Percentiles rank a stretch among this genome's conserved stretches.
phyloP scores from a whole-genome alignment of 2,888 invertebrate species.

The Ornithoptera alexandrae region DNA sequence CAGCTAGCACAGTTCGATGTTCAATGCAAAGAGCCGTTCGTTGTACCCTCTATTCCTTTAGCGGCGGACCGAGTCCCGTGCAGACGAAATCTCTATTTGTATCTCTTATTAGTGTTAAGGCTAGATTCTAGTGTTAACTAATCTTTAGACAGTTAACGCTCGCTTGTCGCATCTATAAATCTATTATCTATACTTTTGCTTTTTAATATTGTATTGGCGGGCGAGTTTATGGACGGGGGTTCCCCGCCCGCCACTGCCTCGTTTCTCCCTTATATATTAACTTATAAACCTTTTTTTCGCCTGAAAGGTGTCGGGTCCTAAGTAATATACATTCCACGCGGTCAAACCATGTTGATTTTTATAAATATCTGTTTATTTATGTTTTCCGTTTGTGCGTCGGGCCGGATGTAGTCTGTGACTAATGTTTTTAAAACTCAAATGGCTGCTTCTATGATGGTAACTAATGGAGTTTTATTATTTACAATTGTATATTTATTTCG shows the following conservation, averaged over 20 bases:
- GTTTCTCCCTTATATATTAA: slow-evolving; percentile 42
- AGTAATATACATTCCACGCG: slow-evolving; percentile 74
- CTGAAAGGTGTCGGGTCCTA: slow-evolving; percentile 78
- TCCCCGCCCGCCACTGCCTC: slow-evolving; percentile 35
- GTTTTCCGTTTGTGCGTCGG: slow-evolving; percentile 37
- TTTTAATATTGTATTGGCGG: slow-evolving; percentile 38
- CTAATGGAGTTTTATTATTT: slow-evolving; percentile 31
- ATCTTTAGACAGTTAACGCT: slow-evolving; percentile 70
- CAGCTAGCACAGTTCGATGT: too few species aligned
- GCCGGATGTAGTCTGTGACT: slow-evolving; percentile 69
- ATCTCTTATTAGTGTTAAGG: slow-evolving; percentile 70
- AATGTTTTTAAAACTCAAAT: slow-evolving; percentile 58
- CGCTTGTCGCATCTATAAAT: slow-evolving; percentile 61
- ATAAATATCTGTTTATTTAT: slow-evolving; percentile 34
- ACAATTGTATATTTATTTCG: slow-evolving; percentile 30
- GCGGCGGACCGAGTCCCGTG: slow-evolving; percentile 33
- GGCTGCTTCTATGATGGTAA: slow-evolving; percentile 43
- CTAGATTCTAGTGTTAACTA: slow-evolving; percentile 75
- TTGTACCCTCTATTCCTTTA: too few species aligned
- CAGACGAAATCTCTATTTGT: slow-evolving; percentile 44
- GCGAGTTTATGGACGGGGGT: slow-evolving; percentile 4
- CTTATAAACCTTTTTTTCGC: slow-evolving; percentile 60
- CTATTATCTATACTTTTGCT: slow-evolving; percentile 49
- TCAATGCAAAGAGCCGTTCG: too few species aligned
- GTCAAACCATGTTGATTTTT: slow-evolving; percentile 73